Base-by-base conservation (phyloP, 2,113 vertebrate genomes). In the Solea solea region DNA sequence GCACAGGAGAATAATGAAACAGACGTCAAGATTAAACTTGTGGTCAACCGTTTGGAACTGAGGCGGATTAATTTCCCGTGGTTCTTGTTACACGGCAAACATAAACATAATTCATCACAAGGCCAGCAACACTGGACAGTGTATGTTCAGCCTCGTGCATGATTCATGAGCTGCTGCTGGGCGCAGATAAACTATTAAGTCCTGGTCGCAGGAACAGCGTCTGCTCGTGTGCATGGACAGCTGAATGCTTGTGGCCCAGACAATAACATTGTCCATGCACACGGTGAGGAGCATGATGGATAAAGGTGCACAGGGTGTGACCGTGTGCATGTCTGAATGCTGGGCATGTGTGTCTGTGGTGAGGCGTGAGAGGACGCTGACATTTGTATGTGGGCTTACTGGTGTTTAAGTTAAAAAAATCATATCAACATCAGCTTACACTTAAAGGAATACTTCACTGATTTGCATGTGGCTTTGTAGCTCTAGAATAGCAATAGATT, bases 81-180 rank as follows among this genome's bases (percentile, higher is more conserved):
- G 68, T 14, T 46, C 12, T 67, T 73, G 61, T 69, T 69, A 54
- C 51, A 55, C 50, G 65, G 70, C 14, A 58, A 72, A 13, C 60
- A 21, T 79, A 87, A 90, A 88, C 71, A 76, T 51, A 81, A 75
- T 83, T 68, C 65, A 71, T 88, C 72, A 63, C 52, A 8, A 28
- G 34, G 13, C 8, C 0, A 5, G 60, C 4, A 2, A 25, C 39
- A 64, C 65, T 27, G 46, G 27, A 15, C 34, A 7, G 55, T 50
- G 28, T 69, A 14, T 69, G 75, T 68, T 60, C 6, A 44, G 64
- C 21, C 41, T 54, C 9, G 59, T 56, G 72, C 63, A 9, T 82
- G 80, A 85, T 80, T 84, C 75, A 91, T 74, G 67, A 44, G 44
- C 54, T 69, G 72, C 81, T 80, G 77, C 78, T 66, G 69, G 73